Base-by-base conservation (phyloP, 2,113 vertebrate species). In the Ia io region DNA sequence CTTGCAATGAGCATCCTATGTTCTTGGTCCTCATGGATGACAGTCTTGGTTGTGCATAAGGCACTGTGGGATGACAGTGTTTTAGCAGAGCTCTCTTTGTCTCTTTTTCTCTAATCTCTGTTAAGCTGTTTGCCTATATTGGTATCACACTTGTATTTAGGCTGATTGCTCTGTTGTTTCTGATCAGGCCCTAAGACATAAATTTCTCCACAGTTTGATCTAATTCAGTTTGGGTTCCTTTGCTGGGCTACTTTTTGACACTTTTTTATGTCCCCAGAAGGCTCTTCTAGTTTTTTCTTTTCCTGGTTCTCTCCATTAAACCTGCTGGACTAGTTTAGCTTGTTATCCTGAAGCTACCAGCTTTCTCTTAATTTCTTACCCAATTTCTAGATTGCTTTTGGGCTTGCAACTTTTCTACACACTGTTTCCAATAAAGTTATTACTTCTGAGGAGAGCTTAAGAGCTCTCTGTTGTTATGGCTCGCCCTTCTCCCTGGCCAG, bases 191-290 rank as follows among this genome's bases (percentile, higher is more conserved):
- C 53, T 71, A 47, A 47, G 56, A 22, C 37, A 80, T 65, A 74
- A 53, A 80, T 86, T 59, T 74, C n/a, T 90, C 9, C 8, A 44
- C 1, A 30, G 25, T 65, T 56, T 74, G n/a, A 67, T 65, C 37
- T 67, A 84, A 59, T 93, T 86, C 56, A 90, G 47, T 56, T 51
- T 32, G n/a, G 16, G 10, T 23, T 80, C 25, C 91, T 95, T 93
- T 67, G n/a, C 47, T 59, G 47, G 53, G 25, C 13, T 65, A 73
- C 11, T 56, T 85, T 90, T 78, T 88, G 61, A 85, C 44, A 56
- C 42, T 89, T 51, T 59, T 16, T 76, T n/a, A 51, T 77, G 10
- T 44, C 42, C 53, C 37, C 25, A 47, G 37, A 20, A 67, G 37
- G 16, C 35, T 83, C 9, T 82, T 35, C 44, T 84, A 42, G 23